These are phyloP conservation scores for Corapipo altera DNA, from an alignment of 2,113 vertebrate genomes.

Conservation along the genomic window DNA sequence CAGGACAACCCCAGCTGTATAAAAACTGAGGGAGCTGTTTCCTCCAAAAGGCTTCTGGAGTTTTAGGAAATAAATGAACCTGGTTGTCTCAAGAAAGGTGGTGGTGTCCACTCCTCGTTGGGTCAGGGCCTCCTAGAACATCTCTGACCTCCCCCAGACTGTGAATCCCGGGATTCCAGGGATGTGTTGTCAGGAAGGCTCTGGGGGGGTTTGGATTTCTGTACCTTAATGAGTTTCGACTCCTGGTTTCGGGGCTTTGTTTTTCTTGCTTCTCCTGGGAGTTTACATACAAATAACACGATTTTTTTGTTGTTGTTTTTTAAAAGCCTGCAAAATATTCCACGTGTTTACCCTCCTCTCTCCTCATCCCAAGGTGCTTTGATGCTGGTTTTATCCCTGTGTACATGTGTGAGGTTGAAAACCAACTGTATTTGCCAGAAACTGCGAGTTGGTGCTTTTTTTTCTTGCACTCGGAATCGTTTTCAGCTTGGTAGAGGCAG, in stretches of 20 bases:
- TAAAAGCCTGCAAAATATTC: not conserved
- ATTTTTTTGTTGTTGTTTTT: not conserved
- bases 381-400: not conserved
- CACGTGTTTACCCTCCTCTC: not conserved
- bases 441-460: not conserved
- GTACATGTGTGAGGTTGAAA: not conserved
- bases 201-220: not conserved
- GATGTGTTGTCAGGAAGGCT: not conserved
- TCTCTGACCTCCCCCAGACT: fast-evolving
- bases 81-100: not conserved
- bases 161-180: not conserved
- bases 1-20: not conserved
- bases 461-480: not conserved
- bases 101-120: fast-evolving
- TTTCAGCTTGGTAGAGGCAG: not conserved
- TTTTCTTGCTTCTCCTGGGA: not conserved
- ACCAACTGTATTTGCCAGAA: not conserved
- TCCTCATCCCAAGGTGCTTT: not conserved
- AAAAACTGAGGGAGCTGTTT: not conserved
- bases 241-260: not conserved
- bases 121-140: not conserved
- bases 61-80: not conserved
- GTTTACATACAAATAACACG: not conserved
- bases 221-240: not conserved
- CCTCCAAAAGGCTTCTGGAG: fast-evolving